These are phyloP conservation scores for Trichechus manatus DNA, from an alignment of 2,113 vertebrate genomes.

Conservation along the genomic window DNA sequence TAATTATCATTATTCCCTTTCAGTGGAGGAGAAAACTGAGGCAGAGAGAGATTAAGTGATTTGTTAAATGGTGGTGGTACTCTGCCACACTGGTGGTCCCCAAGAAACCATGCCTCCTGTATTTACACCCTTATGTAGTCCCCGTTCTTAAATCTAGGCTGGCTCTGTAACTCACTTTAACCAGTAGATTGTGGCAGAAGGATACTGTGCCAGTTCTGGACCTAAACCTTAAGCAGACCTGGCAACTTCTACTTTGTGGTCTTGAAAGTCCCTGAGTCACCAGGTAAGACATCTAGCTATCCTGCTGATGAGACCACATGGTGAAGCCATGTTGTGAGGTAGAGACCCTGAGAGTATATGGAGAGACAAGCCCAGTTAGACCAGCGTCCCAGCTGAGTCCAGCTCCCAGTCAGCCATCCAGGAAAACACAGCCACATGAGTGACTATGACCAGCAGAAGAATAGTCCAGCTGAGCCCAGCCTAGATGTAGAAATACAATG, in stretches of 20 bases:
- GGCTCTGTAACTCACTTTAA: not conserved
- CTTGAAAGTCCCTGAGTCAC: not conserved
- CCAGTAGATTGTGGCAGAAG: not conserved
- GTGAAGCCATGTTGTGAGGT: not conserved
- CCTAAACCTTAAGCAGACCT: no score
- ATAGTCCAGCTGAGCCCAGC: not conserved
- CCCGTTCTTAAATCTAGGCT: not conserved
- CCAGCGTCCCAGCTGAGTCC: not conserved
- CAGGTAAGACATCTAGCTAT: not conserved
- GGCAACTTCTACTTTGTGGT: not conserved
- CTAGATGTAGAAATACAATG: not conserved
- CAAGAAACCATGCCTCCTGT: not conserved
- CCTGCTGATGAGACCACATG: not conserved
- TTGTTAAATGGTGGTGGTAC: not conserved
- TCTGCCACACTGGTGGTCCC: not conserved
- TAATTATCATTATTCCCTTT: not conserved
- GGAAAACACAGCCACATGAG: fast-evolving
- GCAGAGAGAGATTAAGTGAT: not conserved
- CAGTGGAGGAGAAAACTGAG: not conserved
- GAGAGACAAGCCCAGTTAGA: not conserved
- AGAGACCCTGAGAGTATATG: not conserved
- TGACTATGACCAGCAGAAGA: not conserved
- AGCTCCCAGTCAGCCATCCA: not conserved
- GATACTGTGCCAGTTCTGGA: not conserved
- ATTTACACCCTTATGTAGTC: no score